Base-by-base conservation (phyloP, 2,113 vertebrate genomes). In the Entelurus aequoreus region DNA sequence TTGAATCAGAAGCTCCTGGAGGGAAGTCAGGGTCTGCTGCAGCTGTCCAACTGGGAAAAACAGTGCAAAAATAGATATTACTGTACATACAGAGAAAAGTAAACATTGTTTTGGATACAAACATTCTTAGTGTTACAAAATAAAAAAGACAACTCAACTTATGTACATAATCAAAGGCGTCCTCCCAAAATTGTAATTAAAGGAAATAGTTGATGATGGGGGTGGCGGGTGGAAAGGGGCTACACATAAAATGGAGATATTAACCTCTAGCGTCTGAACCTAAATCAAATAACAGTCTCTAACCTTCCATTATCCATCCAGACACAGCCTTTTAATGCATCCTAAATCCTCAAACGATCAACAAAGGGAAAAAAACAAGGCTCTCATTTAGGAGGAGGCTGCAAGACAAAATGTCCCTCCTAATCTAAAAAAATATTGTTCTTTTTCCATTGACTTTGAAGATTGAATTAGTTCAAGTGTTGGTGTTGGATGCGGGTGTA, bases 1-100 rank as follows among this genome's bases (percentile, higher is more conserved):
- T 74, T 98, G 94, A 44, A 93, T 74, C 63, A 98, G 91, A 66
- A 98, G 90, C 57, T 98, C 96, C 81, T 98, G 97, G 62, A 98
- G 90, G 0, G 94, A 91, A 52, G 90, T 89, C 82, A 99, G 84
- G 4, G 95, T 97, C 71, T 92, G 90, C 87, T 99, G 97, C 46
- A 98, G 81, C 84, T 99, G 96, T 63, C 89, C 92, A 68, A 98
- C 97, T 99, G 83, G 66, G 71, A 85, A 51, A 71, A 72, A 73
- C 83, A 80, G 48, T 35, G 35, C 15, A 76, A 60, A n/a, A 62
- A 64, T 61, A 77, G 57, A 80, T 0, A 15, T 37, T 16, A 28
- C 28, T 28, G 28, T 28, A 14, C 58, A 61, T 35, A 47, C 6
- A 65, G 60, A n/a, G 53, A 9, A 53, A 35, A 44, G 38, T 2